Base-by-base conservation (phyloP, 1,140 invertebrate genomes). In the Achroia grisella region DNA sequence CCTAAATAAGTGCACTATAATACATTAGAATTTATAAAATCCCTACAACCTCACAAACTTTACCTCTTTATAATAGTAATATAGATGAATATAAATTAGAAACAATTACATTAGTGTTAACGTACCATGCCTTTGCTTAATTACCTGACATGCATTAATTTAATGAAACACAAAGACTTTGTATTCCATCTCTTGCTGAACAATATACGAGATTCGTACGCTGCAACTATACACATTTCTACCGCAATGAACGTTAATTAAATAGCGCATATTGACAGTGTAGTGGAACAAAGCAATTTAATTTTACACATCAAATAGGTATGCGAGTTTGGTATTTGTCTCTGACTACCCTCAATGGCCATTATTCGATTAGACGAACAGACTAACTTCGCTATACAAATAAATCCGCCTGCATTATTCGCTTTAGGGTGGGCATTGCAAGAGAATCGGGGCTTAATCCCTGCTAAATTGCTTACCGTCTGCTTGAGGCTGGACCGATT, bases 401-500 rank as follows among this genome's bases (percentile, higher is more conserved):
- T 71, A 77, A 72, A 77, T 57, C 68, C 52, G 44, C 65, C 56
- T 71, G 69, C 59, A 71, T 71, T 72, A 74, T 70, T 71, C 63
- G 61, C 66, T 68, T 73, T 69, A 55, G 62, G 64, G 61, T 44
- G 62, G 56, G 52, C 43, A 45, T 44, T 72, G 17, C 60, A 62
- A 72, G 62, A 64, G 65, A 69, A 72, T 65, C 65, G 50, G 49
- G 62, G 52, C 62, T 70, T 79, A 76, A 79, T 76, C 71, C 64
- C 28, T 53, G 49, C 59, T 76, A 71, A 76, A 79, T 79, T 74
- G 66, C 72, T 74, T 71, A 70, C 68, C 56, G 66, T 66, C 68
- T 72, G 67, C 62, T 64, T 48, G 44, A 52, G 55, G 42, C 52
- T 34, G 36, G 41, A 10, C 35, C 56, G 62, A 62, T 62, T 65